Evolutionary conservation across 2,888 invertebrate species (phyloP), one percentile per base, ranked within the genome.

Genomic region (Plebejus anna): DNA sequence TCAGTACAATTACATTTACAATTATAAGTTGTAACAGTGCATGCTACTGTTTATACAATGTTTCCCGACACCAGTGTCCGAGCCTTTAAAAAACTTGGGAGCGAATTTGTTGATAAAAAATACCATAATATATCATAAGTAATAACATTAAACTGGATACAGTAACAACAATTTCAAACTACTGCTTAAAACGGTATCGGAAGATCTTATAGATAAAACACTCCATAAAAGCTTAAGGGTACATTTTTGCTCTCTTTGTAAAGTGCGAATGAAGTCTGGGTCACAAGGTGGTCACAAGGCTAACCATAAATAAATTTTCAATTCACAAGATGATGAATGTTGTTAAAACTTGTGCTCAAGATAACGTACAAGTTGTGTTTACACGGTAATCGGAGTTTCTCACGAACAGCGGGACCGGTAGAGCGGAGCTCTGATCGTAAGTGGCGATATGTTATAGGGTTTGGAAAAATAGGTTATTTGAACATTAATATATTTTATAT

Each of bases 351-450:
- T 32, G 32, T 66, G 32, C 13, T 66, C 13, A 32, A 66, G 66
- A 66, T 36, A 79, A 77, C 70, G 76, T 78, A 77, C 47, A 51
- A 51, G 89, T 89, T 90, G 89, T 87, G 80, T 79, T 57, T 28
- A 55, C 82, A 82, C 81, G 86, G 77, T 81, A 88, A 90, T 89
- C 83, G 88, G 81, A 79, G 76, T 82, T 77, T 78, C 84, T 85
- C 90, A 91, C 90, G 91, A 83, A 88, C 36, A 66, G 59, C 59
- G 59, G 59, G 88, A 77, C 80, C 79, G 75, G 76, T 79, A 79
- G 51, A 55, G 79, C 78, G 79, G 81, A 81, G 11, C 38, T 82
- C 83, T 84, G 88, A 88, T 87, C 81, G 86, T 82, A 83, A 16
- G 55, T 55, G 42, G 42, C 9, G 47, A 9, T 16, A 55, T 4